Conservation (phyloP, 2,797 vertebrate genomes). For the Heterohyrax brucei region DNA sequence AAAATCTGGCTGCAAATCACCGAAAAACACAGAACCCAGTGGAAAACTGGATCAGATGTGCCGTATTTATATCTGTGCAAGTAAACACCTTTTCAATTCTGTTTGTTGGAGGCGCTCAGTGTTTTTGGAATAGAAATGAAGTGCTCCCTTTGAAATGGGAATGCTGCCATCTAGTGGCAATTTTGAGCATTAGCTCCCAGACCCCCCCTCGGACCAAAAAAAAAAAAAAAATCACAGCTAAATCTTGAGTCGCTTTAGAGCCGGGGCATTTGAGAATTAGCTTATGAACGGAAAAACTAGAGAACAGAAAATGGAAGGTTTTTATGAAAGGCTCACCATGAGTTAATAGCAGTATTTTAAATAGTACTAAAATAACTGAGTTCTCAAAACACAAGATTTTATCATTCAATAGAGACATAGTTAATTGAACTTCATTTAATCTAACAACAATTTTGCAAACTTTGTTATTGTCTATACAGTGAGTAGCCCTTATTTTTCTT, state of each 20-base stretch:
- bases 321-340: background rate
- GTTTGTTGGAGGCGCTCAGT: slow-evolving; percentile 55
- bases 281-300: slow-evolving; percentile 12
- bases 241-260: slow-evolving; percentile 19
- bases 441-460: background rate
- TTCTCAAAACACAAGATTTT: background rate
- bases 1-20: background rate
- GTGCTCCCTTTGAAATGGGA: slow-evolving; percentile 86
- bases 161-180: slow-evolving; percentile 90
- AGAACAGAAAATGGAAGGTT: background rate
- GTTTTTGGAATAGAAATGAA: slow-evolving; percentile 10
- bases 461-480: background rate
- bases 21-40: slow-evolving; percentile 54
- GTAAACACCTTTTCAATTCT: slow-evolving; percentile 78
- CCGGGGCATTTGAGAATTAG: background rate
- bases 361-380: background rate
- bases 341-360: background rate
- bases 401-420: background rate
- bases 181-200: background rate
- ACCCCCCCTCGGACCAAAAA: fast-evolving
- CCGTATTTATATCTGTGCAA: slow-evolving; percentile 69
- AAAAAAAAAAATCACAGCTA: background rate
- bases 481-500: background rate
- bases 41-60: slow-evolving; percentile 77
- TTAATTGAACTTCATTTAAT: slow-evolving; percentile 47